Conservation (phyloP, 2,888 invertebrate species). For the Drosophila mimetica region DNA sequence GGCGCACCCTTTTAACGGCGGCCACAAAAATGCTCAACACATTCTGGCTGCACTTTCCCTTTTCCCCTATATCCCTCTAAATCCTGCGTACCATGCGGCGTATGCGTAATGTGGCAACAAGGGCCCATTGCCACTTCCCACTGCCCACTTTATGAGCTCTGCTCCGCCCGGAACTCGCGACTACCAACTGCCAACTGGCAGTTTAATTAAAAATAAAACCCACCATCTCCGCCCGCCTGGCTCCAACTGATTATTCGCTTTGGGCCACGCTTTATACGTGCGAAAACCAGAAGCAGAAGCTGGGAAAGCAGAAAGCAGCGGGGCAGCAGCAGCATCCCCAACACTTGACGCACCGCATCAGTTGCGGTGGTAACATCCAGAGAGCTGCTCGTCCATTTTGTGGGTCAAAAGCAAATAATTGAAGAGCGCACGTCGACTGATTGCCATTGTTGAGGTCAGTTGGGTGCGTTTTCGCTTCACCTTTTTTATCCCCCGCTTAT, state of each 20-base stretch:
- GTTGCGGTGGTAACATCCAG: conserved; percentile 14
- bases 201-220: conserved; percentile 75
- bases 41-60: conserved; percentile 58
- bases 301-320: background rate
- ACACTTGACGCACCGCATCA: conserved; percentile 44
- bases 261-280: conserved; percentile 25
- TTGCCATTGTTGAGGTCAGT: conserved; percentile 52
- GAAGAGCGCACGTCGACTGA: conserved; percentile 46
- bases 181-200: conserved; percentile 19
- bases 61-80: background rate
- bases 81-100: conserved; percentile 30
- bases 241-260: conserved; percentile 58
- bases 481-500: conserved; percentile 15
- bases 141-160: conserved; percentile 60
- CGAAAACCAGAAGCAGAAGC: conserved; percentile 7
- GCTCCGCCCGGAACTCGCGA: conserved; percentile 18
- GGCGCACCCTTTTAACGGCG: conserved; percentile 59
- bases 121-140: background rate
- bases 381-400: conserved; percentile 36
- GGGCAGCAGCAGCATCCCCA: conserved; percentile 1
- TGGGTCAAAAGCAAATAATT: conserved; percentile 62
- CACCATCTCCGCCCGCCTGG: conserved; percentile 15
- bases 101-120: conserved; percentile 55
- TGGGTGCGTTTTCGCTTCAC: conserved; percentile 11
- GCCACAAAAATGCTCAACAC: conserved; percentile 74